Base-by-base conservation (phyloP, 2,113 vertebrate species). In the Alethe diademata region DNA sequence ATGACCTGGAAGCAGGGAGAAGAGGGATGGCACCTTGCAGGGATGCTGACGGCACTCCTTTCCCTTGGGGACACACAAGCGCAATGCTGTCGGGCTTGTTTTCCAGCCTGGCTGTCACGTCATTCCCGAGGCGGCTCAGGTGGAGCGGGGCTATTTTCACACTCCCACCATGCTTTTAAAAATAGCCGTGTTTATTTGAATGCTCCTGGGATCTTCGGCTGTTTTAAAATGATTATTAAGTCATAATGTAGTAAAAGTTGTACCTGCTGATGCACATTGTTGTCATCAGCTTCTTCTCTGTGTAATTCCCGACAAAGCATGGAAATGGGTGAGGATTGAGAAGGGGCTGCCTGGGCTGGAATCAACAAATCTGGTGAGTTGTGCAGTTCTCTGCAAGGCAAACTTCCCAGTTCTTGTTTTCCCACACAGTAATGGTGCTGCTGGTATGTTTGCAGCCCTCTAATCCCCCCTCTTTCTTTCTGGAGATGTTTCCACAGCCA, bases 61-160 rank as follows among this genome's bases (percentile, higher is more conserved):
- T 48, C 72, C 62, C 84, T 0, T 0, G 73, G 72, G 76, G 60
- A 20, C n/a, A 12, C 2, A 48, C 36, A 24, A 29, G 47, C 0
- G 0, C 2, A 2, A 17, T 8, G 13, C 51, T 18, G 33, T 19
- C 0, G 3, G 86, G 53, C 31, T 94, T 76, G 54, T 84, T 86
- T 82, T 53, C 50, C 80, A 93, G 64, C 58, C 83, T 35, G 87
- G 35, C 84, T 96, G 87, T 48, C 25, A 1, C 9, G 1, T 89
- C 87, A 70, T 89, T 86, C 87, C 80, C 5, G 5, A 56, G 3
- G 10, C 2, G 1, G 54, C 76, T 84, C 3, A 4, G 65, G 58
- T 92, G 67, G 26, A 67, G 40, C n/a, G 2, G 84, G 84, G 50
- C 69, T 93, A 14, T 89, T 93, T 85, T 84, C 94, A 91, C 90